Conservation (phyloP, 2,888 invertebrate genomes). For the Diarsia brunnea region DNA sequence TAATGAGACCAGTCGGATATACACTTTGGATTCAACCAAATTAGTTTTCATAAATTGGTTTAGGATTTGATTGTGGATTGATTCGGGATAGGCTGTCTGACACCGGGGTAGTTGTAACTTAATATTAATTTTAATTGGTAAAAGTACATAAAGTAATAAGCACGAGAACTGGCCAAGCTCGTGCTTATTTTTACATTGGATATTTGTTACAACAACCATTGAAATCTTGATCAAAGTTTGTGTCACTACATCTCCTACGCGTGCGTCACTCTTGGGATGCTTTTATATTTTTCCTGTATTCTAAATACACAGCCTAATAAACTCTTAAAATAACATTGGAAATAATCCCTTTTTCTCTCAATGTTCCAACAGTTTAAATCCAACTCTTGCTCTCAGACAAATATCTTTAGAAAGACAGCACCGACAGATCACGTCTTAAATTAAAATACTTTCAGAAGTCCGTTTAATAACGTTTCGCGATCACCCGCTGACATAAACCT, state of each 20-base stretch:
- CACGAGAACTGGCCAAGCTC: not conserved
- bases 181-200: not conserved
- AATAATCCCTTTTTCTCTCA: not conserved
- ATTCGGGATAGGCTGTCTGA: slow-evolving; percentile 1
- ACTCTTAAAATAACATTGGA: not conserved
- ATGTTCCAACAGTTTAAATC: slow-evolving; percentile 7
- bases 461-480: slow-evolving; percentile 67
- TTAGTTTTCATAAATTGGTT: not conserved
- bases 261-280: not conserved
- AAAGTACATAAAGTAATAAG: not conserved
- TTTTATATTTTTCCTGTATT: not conserved
- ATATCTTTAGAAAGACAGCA: slow-evolving; percentile 31
- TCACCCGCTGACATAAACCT: slow-evolving; percentile 69
- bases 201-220: not conserved
- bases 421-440: slow-evolving; percentile 53
- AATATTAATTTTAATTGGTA: not conserved
- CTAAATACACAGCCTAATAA: not conserved
- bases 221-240: not conserved
- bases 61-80: slow-evolving; percentile 3
- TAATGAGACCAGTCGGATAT: slow-evolving; percentile 3
- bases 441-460: slow-evolving; percentile 65
- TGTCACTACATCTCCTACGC: not conserved
- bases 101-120: not conserved
- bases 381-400: slow-evolving; percentile 30
- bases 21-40: not conserved